Evolutionary conservation across 1,140 invertebrate genomes (phyloP).

Genomic region (Bombus terrestris): DNA sequence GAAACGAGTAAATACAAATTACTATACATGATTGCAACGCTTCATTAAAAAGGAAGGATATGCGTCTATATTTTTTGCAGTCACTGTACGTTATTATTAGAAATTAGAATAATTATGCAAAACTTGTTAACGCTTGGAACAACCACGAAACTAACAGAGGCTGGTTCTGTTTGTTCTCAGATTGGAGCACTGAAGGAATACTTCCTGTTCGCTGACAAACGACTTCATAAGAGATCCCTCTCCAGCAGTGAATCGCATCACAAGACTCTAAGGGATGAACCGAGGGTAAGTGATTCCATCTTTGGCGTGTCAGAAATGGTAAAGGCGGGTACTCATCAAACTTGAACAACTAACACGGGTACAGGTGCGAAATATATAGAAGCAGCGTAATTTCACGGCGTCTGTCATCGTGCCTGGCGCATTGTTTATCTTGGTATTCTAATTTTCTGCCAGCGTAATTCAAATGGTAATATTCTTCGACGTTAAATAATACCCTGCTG

Average conservation of each 20-base stretch:
- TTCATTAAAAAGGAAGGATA: no score
- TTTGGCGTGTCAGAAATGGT: background rate
- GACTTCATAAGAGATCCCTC: constrained; percentile 91
- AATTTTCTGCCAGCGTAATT: constrained; percentile 18
- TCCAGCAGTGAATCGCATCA: constrained; percentile 89
- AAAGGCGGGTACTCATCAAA: constrained; percentile 17
- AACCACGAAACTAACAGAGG: constrained; percentile 18
- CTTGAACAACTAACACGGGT: background rate
- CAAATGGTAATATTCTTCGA: background rate
- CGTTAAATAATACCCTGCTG: constrained; percentile 7
- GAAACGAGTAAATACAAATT: background rate
- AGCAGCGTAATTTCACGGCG: constrained; percentile 30
- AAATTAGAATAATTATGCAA: background rate
- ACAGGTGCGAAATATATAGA: constrained; percentile 21
- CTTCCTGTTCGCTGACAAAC: constrained; percentile 91
- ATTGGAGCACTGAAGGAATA: constrained; percentile 92
- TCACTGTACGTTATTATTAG: background rate
- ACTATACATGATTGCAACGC: background rate
- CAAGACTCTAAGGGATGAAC: constrained; percentile 87
- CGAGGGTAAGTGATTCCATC: constrained; percentile 86
- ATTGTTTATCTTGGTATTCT: constrained; percentile 30
- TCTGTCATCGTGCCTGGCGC: constrained; percentile 6
- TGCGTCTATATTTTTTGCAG: no score
- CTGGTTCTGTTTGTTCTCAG: constrained; percentile 83
- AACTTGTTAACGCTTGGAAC: background rate